A percentile compares a stretch with the other conserved stretches of the same genome.
Evolutionary conservation across 2,888 invertebrate genomes (phyloP).

Genomic region (Troides helena): DNA sequence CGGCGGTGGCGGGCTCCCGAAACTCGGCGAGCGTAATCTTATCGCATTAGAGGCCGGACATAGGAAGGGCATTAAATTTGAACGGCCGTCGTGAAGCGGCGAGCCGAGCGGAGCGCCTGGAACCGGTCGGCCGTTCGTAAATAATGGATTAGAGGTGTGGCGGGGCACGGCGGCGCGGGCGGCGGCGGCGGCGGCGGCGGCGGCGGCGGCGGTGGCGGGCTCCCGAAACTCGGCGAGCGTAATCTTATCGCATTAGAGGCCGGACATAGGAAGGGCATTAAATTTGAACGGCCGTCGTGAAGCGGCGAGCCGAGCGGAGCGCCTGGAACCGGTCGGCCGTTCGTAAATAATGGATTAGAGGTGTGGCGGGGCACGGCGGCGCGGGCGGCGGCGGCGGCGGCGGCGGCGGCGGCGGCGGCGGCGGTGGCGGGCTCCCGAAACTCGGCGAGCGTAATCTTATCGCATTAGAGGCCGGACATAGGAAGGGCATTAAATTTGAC

Average conservation of each 20-base stretch:
- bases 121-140: conserved; percentile 79
- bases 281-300: conserved; percentile 75
- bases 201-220: conserved; percentile 32
- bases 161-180: no score
- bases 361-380: conserved; percentile 59
- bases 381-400: conserved; percentile 42
- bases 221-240: conserved; percentile 51
- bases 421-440: conserved; percentile 44
- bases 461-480: conserved; percentile 77
- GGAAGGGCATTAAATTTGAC: conserved; percentile 74
- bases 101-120: conserved; percentile 73
- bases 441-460: conserved; percentile 69
- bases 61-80: conserved; percentile 79
- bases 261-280: conserved; percentile 80
- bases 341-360: conserved; percentile 80
- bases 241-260: conserved; percentile 76
- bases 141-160: conserved; percentile 80
- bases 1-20: conserved; percentile 40
- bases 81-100: no score
- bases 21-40: conserved; percentile 65
- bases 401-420: no score
- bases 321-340: conserved; percentile 78
- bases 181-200: conserved; percentile 2
- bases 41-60: conserved; percentile 77
- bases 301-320: conserved; percentile 69